Percentiles rank a stretch among this genome's conserved stretches.
These are phyloP conservation scores for Drosophila subquinaria DNA, from an alignment of 2,888 invertebrate genomes.

Conservation along the genomic window DNA sequence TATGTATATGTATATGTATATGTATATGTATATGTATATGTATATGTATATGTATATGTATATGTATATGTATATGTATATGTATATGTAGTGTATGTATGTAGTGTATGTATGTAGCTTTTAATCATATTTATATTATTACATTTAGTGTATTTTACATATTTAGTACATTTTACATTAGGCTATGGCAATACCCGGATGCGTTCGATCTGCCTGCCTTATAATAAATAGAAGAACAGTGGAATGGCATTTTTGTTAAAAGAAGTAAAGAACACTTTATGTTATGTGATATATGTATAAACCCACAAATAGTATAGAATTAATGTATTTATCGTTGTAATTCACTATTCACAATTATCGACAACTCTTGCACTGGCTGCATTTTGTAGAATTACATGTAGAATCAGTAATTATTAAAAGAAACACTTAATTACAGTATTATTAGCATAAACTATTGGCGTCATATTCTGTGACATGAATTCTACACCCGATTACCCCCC, in stretches of 20 bases:
- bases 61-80: conserved; percentile 5
- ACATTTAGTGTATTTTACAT: conserved; percentile 31
- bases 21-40: conserved; percentile 2
- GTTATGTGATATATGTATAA: conserved; percentile 7
- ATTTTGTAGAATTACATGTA: conserved; percentile 12
- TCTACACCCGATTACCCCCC: neutral
- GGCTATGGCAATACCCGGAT: conserved; percentile 1
- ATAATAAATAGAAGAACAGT: conserved; percentile 36
- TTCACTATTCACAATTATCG: conserved; percentile 30
- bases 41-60: conserved; percentile 2
- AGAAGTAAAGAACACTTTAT: conserved; percentile 16
- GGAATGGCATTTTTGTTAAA: conserved; percentile 27
- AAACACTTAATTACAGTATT: conserved; percentile 29
- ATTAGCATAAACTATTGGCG: conserved; percentile 30
- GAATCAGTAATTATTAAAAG: conserved; percentile 31
- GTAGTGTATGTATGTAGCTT: conserved; percentile 1
- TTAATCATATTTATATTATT: neutral
- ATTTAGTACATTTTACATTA: conserved; percentile 34
- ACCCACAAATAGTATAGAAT: conserved; percentile 19
- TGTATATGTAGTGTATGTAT: conserved; percentile 4
- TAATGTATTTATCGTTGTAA: conserved; percentile 46
- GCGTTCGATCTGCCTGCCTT: conserved; percentile 1
- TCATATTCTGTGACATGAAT: conserved; percentile 11
- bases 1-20: conserved; percentile 9
- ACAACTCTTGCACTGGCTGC: conserved; percentile 18